Evolutionary conservation across 2,888 invertebrate genomes (phyloP).

Genomic region (Scaptomyza reducta): DNA sequence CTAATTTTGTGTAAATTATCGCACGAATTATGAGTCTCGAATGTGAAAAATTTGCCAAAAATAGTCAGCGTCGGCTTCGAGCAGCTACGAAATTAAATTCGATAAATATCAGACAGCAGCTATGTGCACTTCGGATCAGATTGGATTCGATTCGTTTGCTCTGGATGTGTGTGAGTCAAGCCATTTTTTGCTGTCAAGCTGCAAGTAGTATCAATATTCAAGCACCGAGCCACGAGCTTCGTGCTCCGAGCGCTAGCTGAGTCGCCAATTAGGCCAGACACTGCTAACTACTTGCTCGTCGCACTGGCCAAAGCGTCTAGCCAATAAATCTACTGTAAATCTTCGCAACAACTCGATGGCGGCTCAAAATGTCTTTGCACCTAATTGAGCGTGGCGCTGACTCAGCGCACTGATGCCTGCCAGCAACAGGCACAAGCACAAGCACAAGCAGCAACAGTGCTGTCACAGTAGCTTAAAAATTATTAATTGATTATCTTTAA

Average conservation of each 20-base stretch:
- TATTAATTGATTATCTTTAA: constrained; percentile 79
- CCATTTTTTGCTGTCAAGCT: constrained; percentile 31
- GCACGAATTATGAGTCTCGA: constrained; percentile 79
- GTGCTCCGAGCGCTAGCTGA: constrained; percentile 25
- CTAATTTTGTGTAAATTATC: constrained; percentile 80
- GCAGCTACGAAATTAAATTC: constrained; percentile 56
- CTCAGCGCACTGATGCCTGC: constrained; percentile 45
- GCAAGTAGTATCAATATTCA: constrained; percentile 70
- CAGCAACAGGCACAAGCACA: background rate
- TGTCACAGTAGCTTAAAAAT: constrained; percentile 71
- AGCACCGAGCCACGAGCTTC: constrained; percentile 38
- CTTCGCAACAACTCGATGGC: constrained; percentile 55
- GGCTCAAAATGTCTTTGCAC: constrained; percentile 72
- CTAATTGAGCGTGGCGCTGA: constrained; percentile 74
- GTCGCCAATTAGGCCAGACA: constrained; percentile 74
- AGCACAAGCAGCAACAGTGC: constrained; percentile 8
- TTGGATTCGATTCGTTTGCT: constrained; percentile 8
- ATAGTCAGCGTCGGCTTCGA: constrained; percentile 53
- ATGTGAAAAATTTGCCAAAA: constrained; percentile 73
- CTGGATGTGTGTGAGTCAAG: constrained; percentile 25
- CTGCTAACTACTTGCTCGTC: constrained; percentile 35
- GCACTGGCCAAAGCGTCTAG: constrained; percentile 49
- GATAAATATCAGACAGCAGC: constrained; percentile 69
- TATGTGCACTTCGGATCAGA: constrained; percentile 31
- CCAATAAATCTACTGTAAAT: constrained; percentile 74